Evolutionary conservation across 2,113 vertebrate species (phyloP).

Genomic region (Datnioides undecimradiatus): DNA sequence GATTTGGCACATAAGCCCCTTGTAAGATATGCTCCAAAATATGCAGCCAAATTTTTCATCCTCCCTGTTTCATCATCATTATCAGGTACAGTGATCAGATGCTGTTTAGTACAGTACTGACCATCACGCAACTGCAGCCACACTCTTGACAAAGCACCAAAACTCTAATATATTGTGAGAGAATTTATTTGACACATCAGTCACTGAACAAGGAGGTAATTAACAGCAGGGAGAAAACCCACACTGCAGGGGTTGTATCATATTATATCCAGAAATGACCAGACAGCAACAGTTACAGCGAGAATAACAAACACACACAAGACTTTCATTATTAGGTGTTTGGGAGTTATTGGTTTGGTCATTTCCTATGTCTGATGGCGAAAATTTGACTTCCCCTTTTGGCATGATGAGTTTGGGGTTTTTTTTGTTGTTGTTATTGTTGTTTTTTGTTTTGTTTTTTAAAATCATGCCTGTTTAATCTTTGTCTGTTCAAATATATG

Average conservation of each 20-base stretch:
- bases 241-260: slow-evolving; percentile 42
- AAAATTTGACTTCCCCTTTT: background rate
- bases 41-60: slow-evolving; percentile 70
- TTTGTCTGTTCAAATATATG: background rate
- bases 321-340: background rate
- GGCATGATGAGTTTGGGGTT: too few relatives aligned
- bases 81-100: slow-evolving; percentile 72
- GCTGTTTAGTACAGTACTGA: slow-evolving; percentile 4
- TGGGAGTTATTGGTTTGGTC: slow-evolving; percentile 7
- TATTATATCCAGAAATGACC: slow-evolving; percentile 10
- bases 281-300: slow-evolving; percentile 11
- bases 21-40: slow-evolving; percentile 72
- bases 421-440: too few relatives aligned
- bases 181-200: slow-evolving; percentile 66
- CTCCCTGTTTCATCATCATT: slow-evolving; percentile 66
- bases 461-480: slow-evolving; percentile 7
- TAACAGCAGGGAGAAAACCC: slow-evolving; percentile 57
- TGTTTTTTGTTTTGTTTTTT: too few relatives aligned
- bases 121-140: slow-evolving; percentile 3
- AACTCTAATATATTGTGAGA: slow-evolving; percentile 41
- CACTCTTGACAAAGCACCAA: slow-evolving; percentile 10
- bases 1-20: slow-evolving; percentile 75
- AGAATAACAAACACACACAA: slow-evolving; percentile 25
- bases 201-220: slow-evolving; percentile 61
- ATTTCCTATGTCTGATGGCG: background rate